Evolutionary conservation across 1,140 invertebrate genomes (phyloP), one percentile per base, ranked within the genome.

Genomic region (Frieseomelitta varia): DNA sequence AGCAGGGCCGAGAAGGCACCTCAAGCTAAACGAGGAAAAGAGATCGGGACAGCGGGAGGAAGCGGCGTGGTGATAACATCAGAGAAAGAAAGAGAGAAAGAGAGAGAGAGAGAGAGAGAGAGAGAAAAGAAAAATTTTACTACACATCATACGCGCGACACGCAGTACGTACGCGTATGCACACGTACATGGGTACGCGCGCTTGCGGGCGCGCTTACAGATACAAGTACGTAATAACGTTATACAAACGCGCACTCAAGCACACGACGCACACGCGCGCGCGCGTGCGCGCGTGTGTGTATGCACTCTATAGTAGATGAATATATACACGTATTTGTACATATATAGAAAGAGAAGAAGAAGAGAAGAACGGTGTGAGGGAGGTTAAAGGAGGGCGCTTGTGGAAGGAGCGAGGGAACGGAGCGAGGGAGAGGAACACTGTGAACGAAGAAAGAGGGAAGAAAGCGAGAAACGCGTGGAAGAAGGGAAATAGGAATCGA

Each of bases 291-390:
- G 76, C 55, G 81, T 61, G 74, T 77, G 81, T 77, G 74, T 83
- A 39, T 79, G 67, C 51, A 21, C 55, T 51, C 10, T 55, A 53
- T 76, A 27, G 81, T 84, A 76, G 65, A 83, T 82, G 79, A 75
- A 55, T 77, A 75, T 27, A 74, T 77, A 77, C 56, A 75, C 47
- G 81, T 82, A 78, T 74, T 82, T 73, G 39, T 79, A 53, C 76
- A 75, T 87, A 83, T 85, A 69, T 74, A 76, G 55, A 67, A 80
- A 87, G 85, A 80, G 79, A 55, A 71, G 83, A 55, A 75, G 86
- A 74, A 86, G 71, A 68, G 86, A 82, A 39, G 76, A 69, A 65
- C 75, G 68, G 72, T 27, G 73, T 39, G 79, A 88, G 87, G 81
- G 68, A 72, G 72, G 77, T 63, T 79, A 56, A 56, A 76, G 74